A percentile compares a stretch with the other conserved stretches of the same genome.
Conservation (phyloP, 53 echinoderm and acorn worm species). For the Pentamera pediparva region DNA sequence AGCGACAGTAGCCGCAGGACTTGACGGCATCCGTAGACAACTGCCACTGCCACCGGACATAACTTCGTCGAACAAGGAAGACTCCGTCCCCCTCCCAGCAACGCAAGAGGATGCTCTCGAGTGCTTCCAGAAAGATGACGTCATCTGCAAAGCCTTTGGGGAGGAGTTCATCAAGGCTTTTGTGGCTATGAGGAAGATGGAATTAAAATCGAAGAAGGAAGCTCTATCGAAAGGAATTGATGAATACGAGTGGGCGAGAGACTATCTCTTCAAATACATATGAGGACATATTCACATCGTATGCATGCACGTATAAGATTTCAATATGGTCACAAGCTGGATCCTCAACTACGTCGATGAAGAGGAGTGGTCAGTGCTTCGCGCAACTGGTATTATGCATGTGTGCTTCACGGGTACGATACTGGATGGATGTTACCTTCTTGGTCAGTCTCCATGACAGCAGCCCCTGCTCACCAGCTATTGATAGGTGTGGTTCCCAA, state of each 20-base stretch:
- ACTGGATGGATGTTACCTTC: too few relatives aligned
- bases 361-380: too few relatives aligned
- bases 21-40: constrained; percentile 38
- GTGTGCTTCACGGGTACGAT: too few relatives aligned
- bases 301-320: not conserved
- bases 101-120: constrained; percentile 33
- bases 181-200: constrained; percentile 32
- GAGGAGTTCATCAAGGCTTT: constrained; percentile 58
- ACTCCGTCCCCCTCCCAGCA: not conserved
- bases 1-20: constrained; percentile 40
- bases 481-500: too few relatives aligned
- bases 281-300: too few relatives aligned
- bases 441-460: too few relatives aligned
- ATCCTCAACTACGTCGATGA: too few relatives aligned
- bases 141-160: constrained; percentile 44
- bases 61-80: constrained; percentile 1
- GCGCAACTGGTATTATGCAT: too few relatives aligned
- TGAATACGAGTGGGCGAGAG: constrained; percentile 39
- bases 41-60: constrained; percentile 29
- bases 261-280: constrained; percentile 49
- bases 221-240: constrained; percentile 32
- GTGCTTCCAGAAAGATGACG: constrained; percentile 30
- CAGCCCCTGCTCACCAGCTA: too few relatives aligned
- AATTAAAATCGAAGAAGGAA: constrained; percentile 7
- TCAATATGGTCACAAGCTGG: not conserved